These are phyloP conservation scores for Polydrusus cervinus DNA, from an alignment of 2,888 invertebrate species.

Conservation along the genomic window DNA sequence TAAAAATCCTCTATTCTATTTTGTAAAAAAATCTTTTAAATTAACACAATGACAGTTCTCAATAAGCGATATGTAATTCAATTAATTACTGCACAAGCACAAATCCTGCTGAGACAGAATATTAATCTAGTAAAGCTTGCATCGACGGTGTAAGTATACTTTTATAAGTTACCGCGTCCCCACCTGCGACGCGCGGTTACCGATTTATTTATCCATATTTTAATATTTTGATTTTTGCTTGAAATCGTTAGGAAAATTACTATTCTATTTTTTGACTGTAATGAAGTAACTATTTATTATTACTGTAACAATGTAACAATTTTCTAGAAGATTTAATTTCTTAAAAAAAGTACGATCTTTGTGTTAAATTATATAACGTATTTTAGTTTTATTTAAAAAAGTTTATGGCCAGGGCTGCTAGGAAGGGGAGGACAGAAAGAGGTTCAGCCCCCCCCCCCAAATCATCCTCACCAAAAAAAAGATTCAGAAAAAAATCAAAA, in stretches of 20 bases:
- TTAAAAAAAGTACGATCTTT: too few relatives aligned
- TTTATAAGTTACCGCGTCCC: constrained; percentile 34
- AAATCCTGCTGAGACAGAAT: constrained; percentile 44
- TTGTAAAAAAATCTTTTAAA: neutral
- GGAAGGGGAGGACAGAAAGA: too few relatives aligned
- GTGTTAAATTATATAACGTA: too few relatives aligned
- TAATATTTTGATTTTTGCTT: constrained; percentile 12
- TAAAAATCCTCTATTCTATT: neutral
- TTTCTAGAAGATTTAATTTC: too few relatives aligned
- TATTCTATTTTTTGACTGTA: neutral
- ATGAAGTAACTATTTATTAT: neutral
- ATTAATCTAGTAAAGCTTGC: constrained; percentile 35
- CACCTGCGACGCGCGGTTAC: constrained; percentile 4
- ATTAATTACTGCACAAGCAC: constrained; percentile 37
- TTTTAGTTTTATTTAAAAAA: too few relatives aligned
- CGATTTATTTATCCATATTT: constrained; percentile 18
- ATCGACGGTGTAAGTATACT: constrained; percentile 30
- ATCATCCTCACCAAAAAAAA: too few relatives aligned
- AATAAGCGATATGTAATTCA: constrained; percentile 29
- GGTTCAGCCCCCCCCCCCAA: too few relatives aligned
- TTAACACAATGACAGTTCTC: constrained; percentile 25
- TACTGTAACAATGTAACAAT: neutral
- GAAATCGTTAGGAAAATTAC: constrained; percentile 9
- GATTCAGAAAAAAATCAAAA: too few relatives aligned
- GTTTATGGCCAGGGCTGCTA: too few relatives aligned